A percentile compares a stretch with the other conserved stretches of the same genome.
Evolutionary conservation across 2,797 vertebrate genomes (phyloP).

Genomic region (Pipistrellus pygmaeus): DNA sequence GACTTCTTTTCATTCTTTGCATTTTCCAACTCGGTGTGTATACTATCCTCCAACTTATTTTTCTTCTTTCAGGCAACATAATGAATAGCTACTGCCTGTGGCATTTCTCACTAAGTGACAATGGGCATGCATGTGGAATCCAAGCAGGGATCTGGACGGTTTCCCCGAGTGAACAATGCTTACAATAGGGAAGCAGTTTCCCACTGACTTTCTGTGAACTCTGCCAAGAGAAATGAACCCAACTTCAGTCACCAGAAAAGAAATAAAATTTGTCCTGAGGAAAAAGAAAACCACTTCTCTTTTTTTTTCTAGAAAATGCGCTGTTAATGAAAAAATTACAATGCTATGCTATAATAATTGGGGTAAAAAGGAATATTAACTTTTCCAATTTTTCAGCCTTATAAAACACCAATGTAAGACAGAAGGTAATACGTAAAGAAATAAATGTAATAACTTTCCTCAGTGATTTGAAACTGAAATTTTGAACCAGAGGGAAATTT

Average conservation of each 20-base stretch:
- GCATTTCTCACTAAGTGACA: not conserved
- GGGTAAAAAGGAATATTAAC: not conserved
- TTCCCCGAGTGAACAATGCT: not conserved
- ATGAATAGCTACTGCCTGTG: not conserved
- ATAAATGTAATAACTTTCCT: not conserved
- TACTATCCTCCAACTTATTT: not conserved
- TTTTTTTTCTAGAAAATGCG: not conserved
- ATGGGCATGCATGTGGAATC: not conserved
- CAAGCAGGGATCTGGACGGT: not conserved
- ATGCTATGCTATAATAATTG: not conserved
- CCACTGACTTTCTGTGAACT: not conserved
- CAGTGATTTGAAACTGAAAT: constrained; percentile 4
- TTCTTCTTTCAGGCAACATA: not conserved
- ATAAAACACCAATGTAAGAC: not conserved
- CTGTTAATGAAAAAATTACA: not conserved
- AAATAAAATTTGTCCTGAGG: not conserved
- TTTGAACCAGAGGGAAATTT: not conserved
- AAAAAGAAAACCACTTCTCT: not conserved
- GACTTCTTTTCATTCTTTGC: not conserved
- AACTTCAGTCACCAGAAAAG: not conserved
- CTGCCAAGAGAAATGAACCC: not conserved
- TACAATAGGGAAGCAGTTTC: not conserved
- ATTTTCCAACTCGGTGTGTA: not conserved
- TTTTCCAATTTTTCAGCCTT: not conserved
- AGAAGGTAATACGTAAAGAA: not conserved